A percentile compares a stretch with the other conserved stretches of the same genome.
Conservation (phyloP, 2,113 vertebrate genomes). For the Collichthys lucidus region DNA sequence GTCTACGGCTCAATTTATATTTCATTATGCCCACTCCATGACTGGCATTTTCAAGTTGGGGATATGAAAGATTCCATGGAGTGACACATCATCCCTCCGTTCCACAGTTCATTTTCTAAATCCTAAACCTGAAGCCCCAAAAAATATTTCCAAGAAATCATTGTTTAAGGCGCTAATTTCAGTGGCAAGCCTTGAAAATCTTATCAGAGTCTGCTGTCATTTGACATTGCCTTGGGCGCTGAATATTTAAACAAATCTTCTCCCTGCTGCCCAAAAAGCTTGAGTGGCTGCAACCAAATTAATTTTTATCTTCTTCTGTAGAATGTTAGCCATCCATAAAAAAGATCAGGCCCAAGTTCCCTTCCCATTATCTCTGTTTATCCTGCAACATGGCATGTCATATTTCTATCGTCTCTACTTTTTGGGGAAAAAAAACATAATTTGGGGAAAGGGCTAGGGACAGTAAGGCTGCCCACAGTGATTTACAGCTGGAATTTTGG, state of each 20-base stretch:
- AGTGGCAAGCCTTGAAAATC: conserved; percentile 76
- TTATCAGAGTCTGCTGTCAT: conserved; percentile 79
- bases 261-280: conserved; percentile 73
- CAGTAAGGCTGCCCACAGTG: conserved; percentile 17
- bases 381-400: conserved; percentile 28
- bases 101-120: conserved; percentile 72
- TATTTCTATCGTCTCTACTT: conserved; percentile 36
- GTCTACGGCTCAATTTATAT: conserved; percentile 81
- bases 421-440: too few relatives aligned
- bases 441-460: conserved; percentile 1
- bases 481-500: conserved; percentile 32
- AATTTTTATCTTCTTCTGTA: conserved; percentile 56
- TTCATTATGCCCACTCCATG: conserved; percentile 83
- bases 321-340: conserved; percentile 66
- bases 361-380: conserved; percentile 60
- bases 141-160: conserved; percentile 78
- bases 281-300: conserved; percentile 71
- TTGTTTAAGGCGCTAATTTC: conserved; percentile 82
- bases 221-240: conserved; percentile 81
- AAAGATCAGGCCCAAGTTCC: conserved; percentile 61
- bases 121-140: conserved; percentile 52
- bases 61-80: conserved; percentile 74
- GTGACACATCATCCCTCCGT: conserved; percentile 76
- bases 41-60: conserved; percentile 82
- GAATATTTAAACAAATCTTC: conserved; percentile 83